Conservation (phyloP, 2,888 invertebrate species). For the Schizotus pectinicornis region DNA sequence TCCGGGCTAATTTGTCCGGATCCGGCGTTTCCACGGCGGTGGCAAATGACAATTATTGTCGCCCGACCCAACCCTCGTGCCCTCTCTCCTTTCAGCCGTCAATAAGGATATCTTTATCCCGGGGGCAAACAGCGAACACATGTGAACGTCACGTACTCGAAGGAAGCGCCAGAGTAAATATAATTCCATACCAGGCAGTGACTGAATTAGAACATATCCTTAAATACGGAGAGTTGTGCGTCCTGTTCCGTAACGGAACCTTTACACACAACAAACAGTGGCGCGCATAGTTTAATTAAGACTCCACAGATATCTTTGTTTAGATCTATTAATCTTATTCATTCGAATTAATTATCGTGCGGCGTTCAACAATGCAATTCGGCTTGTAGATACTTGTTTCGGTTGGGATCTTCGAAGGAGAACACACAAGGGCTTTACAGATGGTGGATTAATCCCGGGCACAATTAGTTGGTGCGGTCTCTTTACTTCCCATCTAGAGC, state of each 20-base stretch:
- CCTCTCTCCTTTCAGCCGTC: too few relatives aligned
- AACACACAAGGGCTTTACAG: constrained; percentile 12
- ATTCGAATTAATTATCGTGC: constrained; percentile 40
- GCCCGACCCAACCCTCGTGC: too few relatives aligned
- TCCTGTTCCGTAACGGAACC: constrained; percentile 1
- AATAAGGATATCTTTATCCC: too few relatives aligned
- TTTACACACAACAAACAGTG: neutral
- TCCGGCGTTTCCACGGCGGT: too few relatives aligned
- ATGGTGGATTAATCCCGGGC: constrained; percentile 15
- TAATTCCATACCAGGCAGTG: too few relatives aligned
- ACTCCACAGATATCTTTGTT: constrained; percentile 40
- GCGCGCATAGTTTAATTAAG: constrained; percentile 37
- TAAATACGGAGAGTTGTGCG: constrained; percentile 19
- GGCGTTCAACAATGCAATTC: constrained; percentile 37
- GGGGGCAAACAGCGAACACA: too few relatives aligned
- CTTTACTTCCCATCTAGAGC: constrained; percentile 2
- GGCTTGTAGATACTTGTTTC: constrained; percentile 31
- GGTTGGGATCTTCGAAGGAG: constrained; percentile 7
- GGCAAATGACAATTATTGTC: too few relatives aligned
- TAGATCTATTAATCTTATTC: constrained; percentile 43
- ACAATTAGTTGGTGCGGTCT: constrained; percentile 17
- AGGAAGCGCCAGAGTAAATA: too few relatives aligned
- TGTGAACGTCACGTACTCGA: too few relatives aligned
- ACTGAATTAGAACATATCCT: constrained; percentile 4
- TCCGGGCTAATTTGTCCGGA: too few relatives aligned